Percentiles rank a stretch among this genome's conserved stretches.
Conservation (phyloP, 2,888 invertebrate species). For the Drosophila peninsularis region DNA sequence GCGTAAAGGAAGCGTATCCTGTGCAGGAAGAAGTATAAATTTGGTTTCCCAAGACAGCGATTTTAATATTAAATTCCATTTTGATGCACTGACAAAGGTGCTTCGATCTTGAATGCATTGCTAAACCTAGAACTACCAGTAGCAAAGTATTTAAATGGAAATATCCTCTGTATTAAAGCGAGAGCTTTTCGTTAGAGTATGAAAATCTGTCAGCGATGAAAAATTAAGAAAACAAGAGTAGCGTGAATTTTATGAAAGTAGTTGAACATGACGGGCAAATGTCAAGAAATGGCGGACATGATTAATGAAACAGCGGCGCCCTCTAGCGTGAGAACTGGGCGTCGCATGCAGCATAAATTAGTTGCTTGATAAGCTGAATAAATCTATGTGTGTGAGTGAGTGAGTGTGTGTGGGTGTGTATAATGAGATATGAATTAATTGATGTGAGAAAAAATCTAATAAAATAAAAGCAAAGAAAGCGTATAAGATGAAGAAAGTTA, state of each 20-base stretch:
- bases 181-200: neutral
- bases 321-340: constrained; percentile 36
- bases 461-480: neutral
- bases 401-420: neutral
- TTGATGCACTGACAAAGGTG: neutral
- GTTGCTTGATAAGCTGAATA: constrained; percentile 23
- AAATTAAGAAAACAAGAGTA: constrained; percentile 53
- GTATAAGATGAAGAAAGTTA: neutral
- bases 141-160: neutral
- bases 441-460: neutral
- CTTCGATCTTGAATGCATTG: neutral
- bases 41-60: neutral
- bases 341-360: constrained; percentile 37
- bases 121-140: neutral
- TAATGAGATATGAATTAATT: constrained; percentile 3
- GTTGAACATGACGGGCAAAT: constrained; percentile 75
- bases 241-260: constrained; percentile 75
- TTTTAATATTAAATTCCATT: constrained; percentile 12
- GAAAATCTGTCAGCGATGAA: constrained; percentile 46
- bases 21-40: neutral
- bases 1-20: neutral
- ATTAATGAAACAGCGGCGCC: constrained; percentile 58
- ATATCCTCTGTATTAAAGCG: neutral
- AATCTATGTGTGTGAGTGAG: neutral
- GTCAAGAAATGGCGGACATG: constrained; percentile 58